A percentile compares a stretch with the other conserved stretches of the same genome.
Evolutionary conservation across 2,888 invertebrate species (phyloP).

Genomic region (Trachelus iudaicus): DNA sequence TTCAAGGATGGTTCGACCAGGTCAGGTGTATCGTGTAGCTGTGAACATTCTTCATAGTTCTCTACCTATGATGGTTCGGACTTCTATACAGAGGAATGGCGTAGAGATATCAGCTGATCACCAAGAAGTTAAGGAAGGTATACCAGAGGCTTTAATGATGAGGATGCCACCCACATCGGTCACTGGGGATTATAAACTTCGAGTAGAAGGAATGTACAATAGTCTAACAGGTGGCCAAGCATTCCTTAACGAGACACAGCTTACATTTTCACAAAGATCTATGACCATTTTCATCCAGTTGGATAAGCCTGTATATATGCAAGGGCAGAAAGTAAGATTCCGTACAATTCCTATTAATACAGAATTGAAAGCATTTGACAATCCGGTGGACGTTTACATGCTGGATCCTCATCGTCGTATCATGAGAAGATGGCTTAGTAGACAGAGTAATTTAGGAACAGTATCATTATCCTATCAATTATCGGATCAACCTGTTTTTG

Average conservation of each 20-base stretch:
- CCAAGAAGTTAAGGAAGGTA: constrained; percentile 84
- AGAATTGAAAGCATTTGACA: constrained; percentile 89
- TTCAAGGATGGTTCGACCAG: constrained; percentile 90
- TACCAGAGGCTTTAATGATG: constrained; percentile 91
- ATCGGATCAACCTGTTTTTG: constrained; percentile 92
- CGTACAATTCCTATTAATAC: constrained; percentile 93
- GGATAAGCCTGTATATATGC: constrained; percentile 95
- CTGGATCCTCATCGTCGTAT: constrained; percentile 89
- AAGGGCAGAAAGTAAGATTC: constrained; percentile 88
- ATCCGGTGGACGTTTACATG: constrained; percentile 92
- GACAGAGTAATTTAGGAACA: constrained; percentile 89
- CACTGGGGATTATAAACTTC: constrained; percentile 83
- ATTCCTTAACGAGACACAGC: constrained; percentile 87
- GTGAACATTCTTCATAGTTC: constrained; percentile 85
- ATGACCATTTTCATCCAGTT: constrained; percentile 96
- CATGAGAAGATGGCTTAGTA: constrained; percentile 92
- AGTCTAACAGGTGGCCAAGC: constrained; percentile 86
- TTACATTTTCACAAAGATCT: constrained; percentile 88
- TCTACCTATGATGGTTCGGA: constrained; percentile 84
- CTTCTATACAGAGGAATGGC: constrained; percentile 89
- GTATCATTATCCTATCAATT: constrained; percentile 92
- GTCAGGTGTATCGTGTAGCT: constrained; percentile 88
- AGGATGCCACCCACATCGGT: constrained; percentile 88
- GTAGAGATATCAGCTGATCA: constrained; percentile 88
- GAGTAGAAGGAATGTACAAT: constrained; percentile 84